These are phyloP conservation scores for Lophius americanus DNA, from an alignment of 2,797 vertebrate species.

Conservation along the genomic window DNA sequence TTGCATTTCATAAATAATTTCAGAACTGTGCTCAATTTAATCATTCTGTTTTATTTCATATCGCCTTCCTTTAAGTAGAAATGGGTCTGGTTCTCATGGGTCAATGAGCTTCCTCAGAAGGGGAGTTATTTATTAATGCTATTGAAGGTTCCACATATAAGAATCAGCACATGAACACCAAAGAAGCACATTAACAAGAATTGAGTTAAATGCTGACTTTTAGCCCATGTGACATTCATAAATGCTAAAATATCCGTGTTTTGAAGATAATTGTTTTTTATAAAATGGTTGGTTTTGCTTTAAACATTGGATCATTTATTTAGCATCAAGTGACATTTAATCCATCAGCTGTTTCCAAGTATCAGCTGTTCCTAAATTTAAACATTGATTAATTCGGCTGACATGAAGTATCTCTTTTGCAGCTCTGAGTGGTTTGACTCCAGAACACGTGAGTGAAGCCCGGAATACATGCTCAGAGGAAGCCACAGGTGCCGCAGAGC, in stretches of 20 bases:
- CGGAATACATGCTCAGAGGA: conserved; percentile 22
- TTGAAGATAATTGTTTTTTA: too few species aligned
- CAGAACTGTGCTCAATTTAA: too few species aligned
- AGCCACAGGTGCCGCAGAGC: conserved; percentile 53
- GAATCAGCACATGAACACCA: not conserved
- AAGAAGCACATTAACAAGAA: not conserved
- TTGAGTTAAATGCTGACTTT: not conserved
- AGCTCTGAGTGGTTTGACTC: conserved; percentile 7
- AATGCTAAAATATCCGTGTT: not conserved
- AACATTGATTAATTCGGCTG: not conserved
- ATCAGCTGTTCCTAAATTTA: not conserved
- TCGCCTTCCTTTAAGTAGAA: too few species aligned
- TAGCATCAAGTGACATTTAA: not conserved
- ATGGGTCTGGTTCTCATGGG: too few species aligned
- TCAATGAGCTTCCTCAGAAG: conserved; percentile 45
- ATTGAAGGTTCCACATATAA: conserved; percentile 25
- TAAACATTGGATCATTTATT: not conserved
- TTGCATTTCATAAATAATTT: too few species aligned
- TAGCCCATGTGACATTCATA: not conserved
- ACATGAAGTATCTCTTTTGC: conserved; percentile 1
- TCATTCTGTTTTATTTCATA: too few species aligned
- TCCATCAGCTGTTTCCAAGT: not conserved
- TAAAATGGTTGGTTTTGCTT: not conserved
- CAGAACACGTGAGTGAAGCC: not conserved
- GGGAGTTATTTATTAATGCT: conserved; percentile 43